Evolutionary conservation across 2,888 invertebrate genomes (phyloP), one percentile per base, ranked within the genome.

Genomic region (Macroteleia sp.): DNA sequence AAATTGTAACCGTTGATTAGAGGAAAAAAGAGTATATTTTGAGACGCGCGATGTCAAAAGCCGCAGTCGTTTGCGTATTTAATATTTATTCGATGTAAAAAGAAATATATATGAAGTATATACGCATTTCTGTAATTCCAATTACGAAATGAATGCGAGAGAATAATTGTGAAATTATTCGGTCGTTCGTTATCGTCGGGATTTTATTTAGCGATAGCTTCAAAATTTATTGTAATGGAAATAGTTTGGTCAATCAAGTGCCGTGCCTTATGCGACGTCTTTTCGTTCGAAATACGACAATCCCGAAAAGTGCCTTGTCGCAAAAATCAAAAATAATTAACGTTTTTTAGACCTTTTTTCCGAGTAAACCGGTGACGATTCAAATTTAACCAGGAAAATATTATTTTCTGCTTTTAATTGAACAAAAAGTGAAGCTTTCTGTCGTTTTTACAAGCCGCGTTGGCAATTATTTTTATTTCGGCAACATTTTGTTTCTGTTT

Each of bases 41-140:
- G 64, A 41, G 62, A 62, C 30, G 41, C n/a, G 34, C 10, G 25
- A 44, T n/a, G n/a, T n/a, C 39, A 36, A 36, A 66, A 64, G 3
- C 30, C 10, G 30, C 25, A 10, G 32, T 16, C 34, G 46, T 25
- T 57, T 41, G 14, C 59, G n/a, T 70, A 70, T 70, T 70, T 70
- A 70, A 69, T 34, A 32, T 70, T 70, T 70, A 70, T 70, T 70
- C 54, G 54, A 36, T 57, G 41, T 36, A 69, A 69, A 69, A 25
- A 52, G 6, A 56, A 30, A 48, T 34, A 44, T 66, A 66, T 66
- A 66, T 20, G 41, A 10, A 57, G 39, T 67, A 30, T 57, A 48
- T 66, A 56, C 39, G 20, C 67, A 46, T 67, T 67, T 42, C 42
- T n/a, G 54, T 66, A 66, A 44, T 54, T 44, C 25, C 16, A 25